These are phyloP conservation scores for Nesidiocoris tenuis DNA, from an alignment of 2,888 invertebrate genomes.

Conservation along the genomic window DNA sequence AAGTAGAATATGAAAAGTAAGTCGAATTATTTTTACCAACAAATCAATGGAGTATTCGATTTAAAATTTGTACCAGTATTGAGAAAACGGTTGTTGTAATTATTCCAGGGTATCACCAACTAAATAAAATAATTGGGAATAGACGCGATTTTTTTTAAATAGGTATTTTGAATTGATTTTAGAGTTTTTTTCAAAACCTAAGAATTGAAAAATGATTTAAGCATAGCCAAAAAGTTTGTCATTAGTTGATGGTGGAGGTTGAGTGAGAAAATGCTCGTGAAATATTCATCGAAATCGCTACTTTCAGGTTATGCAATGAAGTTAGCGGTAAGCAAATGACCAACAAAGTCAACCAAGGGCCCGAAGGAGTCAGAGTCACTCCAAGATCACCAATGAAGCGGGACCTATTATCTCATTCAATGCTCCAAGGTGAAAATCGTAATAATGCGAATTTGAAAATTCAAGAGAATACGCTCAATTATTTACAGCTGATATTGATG, in stretches of 20 bases:
- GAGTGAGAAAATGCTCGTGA: no score
- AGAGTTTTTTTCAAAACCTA: no score
- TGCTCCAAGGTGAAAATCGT: constrained; percentile 60
- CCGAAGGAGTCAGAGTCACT: constrained; percentile 73
- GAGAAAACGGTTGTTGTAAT: neutral
- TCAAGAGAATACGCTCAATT: neutral
- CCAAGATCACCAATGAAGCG: constrained; percentile 71
- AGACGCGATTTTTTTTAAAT: no score
- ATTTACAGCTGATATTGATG: neutral
- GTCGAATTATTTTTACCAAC: no score
- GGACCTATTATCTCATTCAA: constrained; percentile 77
- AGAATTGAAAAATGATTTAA: no score
- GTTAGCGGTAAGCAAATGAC: constrained; percentile 65
- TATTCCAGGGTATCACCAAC: no score
- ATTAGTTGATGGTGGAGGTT: no score
- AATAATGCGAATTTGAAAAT: neutral
- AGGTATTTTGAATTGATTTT: no score
- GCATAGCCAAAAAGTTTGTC: no score
- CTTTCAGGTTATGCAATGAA: constrained; percentile 69
- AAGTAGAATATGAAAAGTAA: constrained; percentile 76
- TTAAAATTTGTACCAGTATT: constrained; percentile 19
- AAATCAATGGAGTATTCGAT: neutral
- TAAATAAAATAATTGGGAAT: no score
- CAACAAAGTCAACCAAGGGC: constrained; percentile 40
- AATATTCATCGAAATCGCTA: neutral